Evolutionary conservation across 2,888 invertebrate species (phyloP).

Genomic region (Coronaproctus castanopsis): DNA sequence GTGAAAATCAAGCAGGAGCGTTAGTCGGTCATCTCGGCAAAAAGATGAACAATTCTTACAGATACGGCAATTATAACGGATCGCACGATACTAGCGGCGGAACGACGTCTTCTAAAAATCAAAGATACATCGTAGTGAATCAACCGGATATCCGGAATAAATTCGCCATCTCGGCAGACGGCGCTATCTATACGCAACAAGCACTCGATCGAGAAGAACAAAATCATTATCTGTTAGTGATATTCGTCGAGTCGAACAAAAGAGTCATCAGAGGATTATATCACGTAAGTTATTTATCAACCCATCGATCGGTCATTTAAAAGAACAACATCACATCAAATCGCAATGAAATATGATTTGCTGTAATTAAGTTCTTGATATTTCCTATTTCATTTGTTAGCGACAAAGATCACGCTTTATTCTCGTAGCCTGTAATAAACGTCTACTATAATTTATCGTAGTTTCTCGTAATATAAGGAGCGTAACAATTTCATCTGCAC

Average conservation of each 20-base stretch:
- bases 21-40: constrained; percentile 44
- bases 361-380: too few relatives aligned
- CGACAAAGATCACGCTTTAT: too few relatives aligned
- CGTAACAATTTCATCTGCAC: too few relatives aligned
- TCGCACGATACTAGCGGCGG: constrained; percentile 17
- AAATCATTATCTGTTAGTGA: constrained; percentile 50
- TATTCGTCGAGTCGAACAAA: constrained; percentile 55
- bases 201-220: constrained; percentile 56
- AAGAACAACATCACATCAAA: too few relatives aligned
- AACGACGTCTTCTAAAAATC: constrained; percentile 24
- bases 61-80: constrained; percentile 14
- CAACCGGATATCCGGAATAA: constrained; percentile 60
- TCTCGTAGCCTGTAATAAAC: too few relatives aligned
- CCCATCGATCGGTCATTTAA: too few relatives aligned
- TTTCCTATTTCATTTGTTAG: too few relatives aligned
- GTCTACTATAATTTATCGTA: too few relatives aligned
- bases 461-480: too few relatives aligned
- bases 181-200: constrained; percentile 53
- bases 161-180: constrained; percentile 54
- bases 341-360: too few relatives aligned
- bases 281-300: constrained; percentile 18
- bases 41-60: constrained; percentile 21
- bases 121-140: constrained; percentile 56
- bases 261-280: constrained; percentile 36
- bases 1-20: constrained; percentile 52